A percentile compares a stretch with the other conserved stretches of the same genome.
Evolutionary conservation across 2,113 vertebrate species (phyloP).

Genomic region (Synodontis membranacea): DNA sequence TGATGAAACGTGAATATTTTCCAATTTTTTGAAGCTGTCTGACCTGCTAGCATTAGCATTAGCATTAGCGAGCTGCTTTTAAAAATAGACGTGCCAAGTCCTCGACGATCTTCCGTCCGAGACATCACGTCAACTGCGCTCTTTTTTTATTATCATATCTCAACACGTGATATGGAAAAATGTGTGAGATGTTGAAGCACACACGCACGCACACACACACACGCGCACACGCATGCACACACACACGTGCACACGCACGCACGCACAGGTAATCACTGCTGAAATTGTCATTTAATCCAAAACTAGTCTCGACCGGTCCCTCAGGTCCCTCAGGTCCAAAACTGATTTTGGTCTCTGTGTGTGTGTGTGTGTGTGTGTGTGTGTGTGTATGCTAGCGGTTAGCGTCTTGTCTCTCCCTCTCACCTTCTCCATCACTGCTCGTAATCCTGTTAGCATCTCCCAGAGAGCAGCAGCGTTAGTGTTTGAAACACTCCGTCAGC

Average conservation of each 20-base stretch:
- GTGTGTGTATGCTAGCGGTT: background rate
- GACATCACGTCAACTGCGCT: background rate
- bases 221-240: background rate
- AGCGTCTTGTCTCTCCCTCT: constrained; percentile 16
- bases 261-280: background rate
- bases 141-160: background rate
- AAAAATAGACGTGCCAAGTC: background rate
- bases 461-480: constrained; percentile 5
- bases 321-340: constrained; percentile 18
- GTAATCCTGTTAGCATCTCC: constrained; percentile 31
- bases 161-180: background rate
- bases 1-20: too few relatives aligned
- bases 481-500: background rate
- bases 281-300: constrained; percentile 7
- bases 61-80: background rate
- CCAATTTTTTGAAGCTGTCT: background rate
- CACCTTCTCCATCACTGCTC: constrained; percentile 9
- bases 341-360: background rate
- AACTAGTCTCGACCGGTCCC: background rate
- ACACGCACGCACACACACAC: background rate
- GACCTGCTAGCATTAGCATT: background rate
- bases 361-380: too few relatives aligned
- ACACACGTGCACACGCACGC: background rate
- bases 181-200: background rate
- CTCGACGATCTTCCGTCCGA: background rate